Evolutionary conservation across 2,113 vertebrate genomes (phyloP), one percentile per base, ranked within the genome.

Genomic region (Halichoerus grypus): DNA sequence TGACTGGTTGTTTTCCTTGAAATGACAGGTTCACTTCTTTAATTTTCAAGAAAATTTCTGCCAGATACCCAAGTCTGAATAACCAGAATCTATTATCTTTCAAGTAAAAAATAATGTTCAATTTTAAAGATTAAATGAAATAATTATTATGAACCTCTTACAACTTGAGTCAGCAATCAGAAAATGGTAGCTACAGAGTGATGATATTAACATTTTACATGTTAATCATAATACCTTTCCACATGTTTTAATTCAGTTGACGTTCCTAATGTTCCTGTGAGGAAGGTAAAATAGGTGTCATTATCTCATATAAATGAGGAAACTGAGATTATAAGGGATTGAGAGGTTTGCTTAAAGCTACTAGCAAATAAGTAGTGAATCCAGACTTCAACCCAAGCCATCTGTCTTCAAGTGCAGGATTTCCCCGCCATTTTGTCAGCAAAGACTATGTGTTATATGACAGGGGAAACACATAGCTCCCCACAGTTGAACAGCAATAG

Each of bases 41-140:
- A 5, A 85, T 59, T 74, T 94, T 61, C 39, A 91, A 14, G 84
- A 61, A 79, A 59, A 46, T 88, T 63, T 96, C 63, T 96, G 61
- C 42, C 36, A 42, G 10, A 31, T 81, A 59, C 14, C 4, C 46
- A 91, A 57, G 13, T 88, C 42, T 94, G 76, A 93, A 55, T 84
- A 31, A 36, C 18, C 36, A 49, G 26, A 65, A 19, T 53, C 59
- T 49, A 31, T 53, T 46, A 10, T 46, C 82, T 57, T 89, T 74
- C 26, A 79, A 49, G 46, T 84, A 67, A 36, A 36, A 88, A 88
- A 53, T 83, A 74, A 14, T 88, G 16, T 84, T 91, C 36, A n/a
- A 0, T 19, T 79, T 1, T 53, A 24, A 90, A 67, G 53, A 49
- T 26, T 74, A 80, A 80, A 24, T 83, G 53, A 59, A 65, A 57